Base-by-base conservation (phyloP, 2,888 invertebrate species). In the Cecidostiba fungosa region DNA sequence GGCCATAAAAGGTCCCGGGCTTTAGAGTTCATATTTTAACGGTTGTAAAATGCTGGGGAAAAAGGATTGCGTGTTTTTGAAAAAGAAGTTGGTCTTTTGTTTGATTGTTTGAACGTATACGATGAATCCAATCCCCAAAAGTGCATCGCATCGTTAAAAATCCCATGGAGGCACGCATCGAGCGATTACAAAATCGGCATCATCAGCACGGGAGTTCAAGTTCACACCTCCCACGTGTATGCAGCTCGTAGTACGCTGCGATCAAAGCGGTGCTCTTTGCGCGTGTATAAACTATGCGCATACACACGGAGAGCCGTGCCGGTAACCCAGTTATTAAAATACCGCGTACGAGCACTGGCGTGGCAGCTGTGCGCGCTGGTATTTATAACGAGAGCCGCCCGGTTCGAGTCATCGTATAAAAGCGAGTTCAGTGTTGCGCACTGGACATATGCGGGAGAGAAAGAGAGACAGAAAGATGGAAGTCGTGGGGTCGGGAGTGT, bases 241-340 rank as follows among this genome's bases (percentile, higher is more conserved):
- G n/a, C 2, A 8, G n/a, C 8, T 59, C 26, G 16, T n/a, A 54
- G 66, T 66, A 16, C 29, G 23, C 26, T 54, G 6, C 54, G n/a
- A 16, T 54, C 19, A 54, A 16, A 16, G 54, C 54, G 6, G n/a
- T n/a, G 16, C 54, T 54, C 54, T 54, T 54, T n/a, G 26, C 66
- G 29, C 14, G n/a, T 26, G 19, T n/a, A 62, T 23, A 23, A 23
- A 23, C 26, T 50, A 72, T 69, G 66, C 12, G 82, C 78, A 80
- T 82, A 29, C 32, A 6, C 16, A 6, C 26, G 29, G 16, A 76
- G 19, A 54, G 66, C 23, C n/a, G 39, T 19, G 78, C 84, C 82
- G 54, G 74, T 87, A 87, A 87, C 87, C 87, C 82, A 87, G 85
- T 87, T 87, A 87, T 86, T 84, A 87, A 87, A 87, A 84, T 87